A percentile compares a stretch with the other conserved stretches of the same genome.
These are phyloP conservation scores for Drosophila mettleri DNA, from an alignment of 2,888 invertebrate genomes.

Conservation along the genomic window DNA sequence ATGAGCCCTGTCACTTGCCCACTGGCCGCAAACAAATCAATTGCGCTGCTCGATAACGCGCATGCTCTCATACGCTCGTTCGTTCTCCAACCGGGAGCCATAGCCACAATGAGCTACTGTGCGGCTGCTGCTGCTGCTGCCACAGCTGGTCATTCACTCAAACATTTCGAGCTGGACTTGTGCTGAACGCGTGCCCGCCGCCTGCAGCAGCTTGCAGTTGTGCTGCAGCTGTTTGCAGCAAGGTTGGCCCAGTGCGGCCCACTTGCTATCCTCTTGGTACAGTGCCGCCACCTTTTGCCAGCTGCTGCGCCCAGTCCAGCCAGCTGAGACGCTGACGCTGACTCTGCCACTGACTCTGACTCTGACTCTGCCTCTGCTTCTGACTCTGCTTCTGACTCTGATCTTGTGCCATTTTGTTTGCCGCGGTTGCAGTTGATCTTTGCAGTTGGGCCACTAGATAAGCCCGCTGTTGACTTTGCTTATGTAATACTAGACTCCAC, in stretches of 20 bases:
- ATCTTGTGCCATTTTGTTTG: slow-evolving; percentile 65
- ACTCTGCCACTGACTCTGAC: neutral
- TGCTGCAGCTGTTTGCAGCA: slow-evolving; percentile 22
- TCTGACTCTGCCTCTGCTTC: slow-evolving; percentile 35
- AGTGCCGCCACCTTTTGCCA: slow-evolving; percentile 77
- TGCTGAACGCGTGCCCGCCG: slow-evolving; percentile 54
- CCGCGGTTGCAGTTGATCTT: slow-evolving; percentile 55
- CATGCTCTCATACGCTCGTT: neutral
- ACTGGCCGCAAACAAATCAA: slow-evolving; percentile 75
- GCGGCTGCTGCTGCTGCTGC: slow-evolving; percentile 13
- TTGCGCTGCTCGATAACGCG: slow-evolving; percentile 32
- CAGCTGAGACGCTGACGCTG: neutral
- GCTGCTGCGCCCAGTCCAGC: slow-evolving; percentile 49
- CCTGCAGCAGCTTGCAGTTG: slow-evolving; percentile 9
- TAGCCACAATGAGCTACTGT: slow-evolving; percentile 62
- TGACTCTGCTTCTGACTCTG: slow-evolving; percentile 31
- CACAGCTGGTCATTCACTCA: slow-evolving; percentile 48
- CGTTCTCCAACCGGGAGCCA: slow-evolving; percentile 15
- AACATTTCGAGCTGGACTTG: slow-evolving; percentile 28
- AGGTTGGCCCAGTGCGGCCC: slow-evolving; percentile 37
- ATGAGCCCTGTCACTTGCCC: slow-evolving; percentile 75
- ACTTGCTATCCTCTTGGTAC: slow-evolving; percentile 67
- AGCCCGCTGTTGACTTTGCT: slow-evolving; percentile 63
- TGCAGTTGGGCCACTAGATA: slow-evolving; percentile 68
- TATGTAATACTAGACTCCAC: slow-evolving; percentile 75